phyloP scores from a whole-genome alignment of 2,888 invertebrate species.

The Lasioglossum villosulum region DNA sequence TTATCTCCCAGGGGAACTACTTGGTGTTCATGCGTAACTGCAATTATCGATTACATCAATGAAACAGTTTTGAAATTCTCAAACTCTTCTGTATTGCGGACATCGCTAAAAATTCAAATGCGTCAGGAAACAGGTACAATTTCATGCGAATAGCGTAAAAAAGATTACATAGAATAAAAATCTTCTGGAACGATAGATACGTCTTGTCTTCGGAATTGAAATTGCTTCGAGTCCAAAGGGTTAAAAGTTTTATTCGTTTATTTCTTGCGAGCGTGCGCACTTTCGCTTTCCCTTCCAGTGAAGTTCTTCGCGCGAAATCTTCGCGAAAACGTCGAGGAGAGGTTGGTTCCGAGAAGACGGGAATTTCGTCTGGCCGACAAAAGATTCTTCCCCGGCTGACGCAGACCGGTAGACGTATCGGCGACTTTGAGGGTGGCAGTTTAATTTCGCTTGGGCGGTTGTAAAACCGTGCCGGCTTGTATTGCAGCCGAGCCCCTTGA shows the following conservation, averaged over 20 bases:
- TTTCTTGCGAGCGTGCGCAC: not conserved
- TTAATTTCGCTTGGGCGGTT: constrained; percentile 66
- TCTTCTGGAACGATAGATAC: too few relatives aligned
- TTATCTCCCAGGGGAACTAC: not conserved
- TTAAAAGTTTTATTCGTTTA: too few relatives aligned
- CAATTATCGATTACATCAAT: not conserved
- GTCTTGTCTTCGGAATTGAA: too few relatives aligned
- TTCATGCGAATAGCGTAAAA: too few relatives aligned
- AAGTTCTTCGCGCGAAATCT: not conserved
- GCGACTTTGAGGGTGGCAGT: constrained; percentile 69
- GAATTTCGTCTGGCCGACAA: constrained; percentile 28
- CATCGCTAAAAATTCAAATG: too few relatives aligned
- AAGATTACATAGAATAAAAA: too few relatives aligned
- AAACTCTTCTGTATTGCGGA: too few relatives aligned
- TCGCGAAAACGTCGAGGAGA: not conserved
- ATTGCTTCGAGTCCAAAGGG: too few relatives aligned
- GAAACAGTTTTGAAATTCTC: too few relatives aligned
- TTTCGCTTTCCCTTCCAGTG: not conserved
- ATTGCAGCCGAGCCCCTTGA: constrained; percentile 13
- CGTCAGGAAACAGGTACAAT: too few relatives aligned
- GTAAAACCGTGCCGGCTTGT: constrained; percentile 55
- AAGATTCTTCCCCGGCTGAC: not conserved
- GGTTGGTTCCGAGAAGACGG: not conserved
- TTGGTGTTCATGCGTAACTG: not conserved
- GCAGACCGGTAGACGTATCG: constrained; percentile 33